Base-by-base conservation (phyloP, 2,113 vertebrate genomes). In the Andinoacara biseriatus region DNA sequence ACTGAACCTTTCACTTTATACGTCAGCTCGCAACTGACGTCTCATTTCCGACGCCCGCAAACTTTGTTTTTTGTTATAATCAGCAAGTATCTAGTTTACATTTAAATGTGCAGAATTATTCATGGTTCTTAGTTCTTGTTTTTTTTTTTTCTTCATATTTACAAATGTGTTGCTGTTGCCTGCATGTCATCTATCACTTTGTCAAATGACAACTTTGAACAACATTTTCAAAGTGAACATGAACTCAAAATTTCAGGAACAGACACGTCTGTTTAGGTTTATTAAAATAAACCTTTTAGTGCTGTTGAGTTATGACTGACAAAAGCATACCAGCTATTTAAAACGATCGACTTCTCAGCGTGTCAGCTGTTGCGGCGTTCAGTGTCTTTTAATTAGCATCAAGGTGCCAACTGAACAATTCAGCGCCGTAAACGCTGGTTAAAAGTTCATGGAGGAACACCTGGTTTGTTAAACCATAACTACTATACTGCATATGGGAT, bases 391-490 rank as follows among this genome's bases (percentile, higher is more conserved):
- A 29, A 61, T 22, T 62, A 43, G 78, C 61, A 62, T 24, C 58
- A 33, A 11, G 10, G 15, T 33, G 38, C 15, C 15, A 15, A 29
- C 9, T 56, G 3, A 81, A 74, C 43, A 38, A 24, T 24, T 72
- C 20, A 61, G 17, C 6, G 57, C 31, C 60, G 63, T 87, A 75
- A 90, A 84, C 18, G 15, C 49, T 20, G 74, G 26, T 31, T 80
- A 76, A 91, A 90, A 76, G 81, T 86, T 83, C 14, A 26, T 13
- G 6, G 29, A 76, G 61, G 86, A 86, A 31, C 11, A 59, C 0
- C 5, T 0, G 5, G 18, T 65, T 58, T 43, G 75, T 80, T 78
- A 85, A 76, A 74, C 7, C 14, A 56, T 78, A 75, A 84, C 80
- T 63, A 49, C 24, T 0, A 5, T 10, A 65, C 6, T 38, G 31